These are phyloP conservation scores for Apamea epomidion DNA, from an alignment of 2,888 invertebrate genomes.

Conservation along the genomic window DNA sequence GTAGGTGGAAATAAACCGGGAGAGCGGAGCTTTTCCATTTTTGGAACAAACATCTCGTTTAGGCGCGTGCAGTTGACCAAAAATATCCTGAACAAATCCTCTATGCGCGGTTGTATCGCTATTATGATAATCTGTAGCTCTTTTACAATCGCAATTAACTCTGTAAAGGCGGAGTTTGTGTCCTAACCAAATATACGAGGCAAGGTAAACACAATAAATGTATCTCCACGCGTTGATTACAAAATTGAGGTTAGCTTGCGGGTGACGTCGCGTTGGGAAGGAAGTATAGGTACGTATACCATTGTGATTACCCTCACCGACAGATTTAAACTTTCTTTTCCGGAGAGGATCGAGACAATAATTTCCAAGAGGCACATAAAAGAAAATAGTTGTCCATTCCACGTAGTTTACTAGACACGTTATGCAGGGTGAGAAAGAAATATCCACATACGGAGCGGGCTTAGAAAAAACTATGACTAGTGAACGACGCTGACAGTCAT, in stretches of 20 bases:
- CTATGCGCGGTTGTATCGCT: conserved; percentile 63
- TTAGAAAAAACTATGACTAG: conserved; percentile 82
- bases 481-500: conserved; percentile 83
- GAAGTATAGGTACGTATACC: conserved; percentile 22
- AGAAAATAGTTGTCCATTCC: conserved; percentile 54
- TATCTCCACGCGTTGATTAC: conserved; percentile 64
- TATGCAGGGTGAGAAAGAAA: conserved; percentile 64
- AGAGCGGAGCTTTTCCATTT: conserved; percentile 73
- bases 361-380: conserved; percentile 36
- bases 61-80: conserved; percentile 68
- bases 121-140: conserved; percentile 54
- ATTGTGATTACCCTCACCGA: conserved; percentile 22
- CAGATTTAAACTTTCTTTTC: conserved; percentile 40
- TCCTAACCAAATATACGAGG: conserved; percentile 80
- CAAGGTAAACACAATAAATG: conserved; percentile 71
- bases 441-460: conserved; percentile 66
- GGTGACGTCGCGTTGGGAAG: conserved; percentile 35
- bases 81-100: conserved; percentile 70
- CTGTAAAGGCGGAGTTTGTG: conserved; percentile 72
- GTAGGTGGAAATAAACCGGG: conserved; percentile 78
- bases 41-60: conserved; percentile 78
- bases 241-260: conserved; percentile 63
- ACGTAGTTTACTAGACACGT: conserved; percentile 53
- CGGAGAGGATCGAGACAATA: conserved; percentile 11
- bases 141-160: conserved; percentile 78